phyloP scores from a whole-genome alignment of 2,888 invertebrate species.

The Acleris cristana region DNA sequence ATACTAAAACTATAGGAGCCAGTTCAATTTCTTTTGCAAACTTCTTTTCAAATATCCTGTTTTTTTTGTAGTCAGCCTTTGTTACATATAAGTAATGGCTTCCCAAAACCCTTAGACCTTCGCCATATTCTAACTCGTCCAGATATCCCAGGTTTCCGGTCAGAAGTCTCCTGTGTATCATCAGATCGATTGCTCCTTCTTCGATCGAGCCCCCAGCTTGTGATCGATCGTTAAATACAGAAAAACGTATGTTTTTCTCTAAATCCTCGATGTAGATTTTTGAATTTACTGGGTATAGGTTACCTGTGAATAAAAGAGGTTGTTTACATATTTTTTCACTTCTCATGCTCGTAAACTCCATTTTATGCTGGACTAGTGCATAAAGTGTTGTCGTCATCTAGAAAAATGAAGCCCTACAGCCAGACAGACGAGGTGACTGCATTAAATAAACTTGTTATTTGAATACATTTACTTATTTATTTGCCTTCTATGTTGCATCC shows the following conservation, averaged over 20 bases:
- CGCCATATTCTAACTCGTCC: constrained; percentile 53
- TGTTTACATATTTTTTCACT: no score
- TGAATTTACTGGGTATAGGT: constrained; percentile 96
- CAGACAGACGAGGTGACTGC: no score
- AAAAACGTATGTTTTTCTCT: constrained; percentile 71
- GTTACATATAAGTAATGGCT: constrained; percentile 63
- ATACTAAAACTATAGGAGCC: constrained; percentile 51
- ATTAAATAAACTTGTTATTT: no score
- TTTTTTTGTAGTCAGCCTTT: constrained; percentile 54
- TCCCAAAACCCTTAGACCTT: constrained; percentile 55
- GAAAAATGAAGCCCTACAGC: no score
- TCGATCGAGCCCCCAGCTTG: constrained; percentile 91
- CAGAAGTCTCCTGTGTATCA: constrained; percentile 92
- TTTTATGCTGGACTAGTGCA: no score
- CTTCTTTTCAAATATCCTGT: constrained; percentile 68
- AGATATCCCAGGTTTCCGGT: constrained; percentile 87
- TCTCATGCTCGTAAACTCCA: no score
- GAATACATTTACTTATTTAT: no score
- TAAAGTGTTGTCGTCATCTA: no score
- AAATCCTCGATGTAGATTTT: constrained; percentile 88
- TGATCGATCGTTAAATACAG: constrained; percentile 89
- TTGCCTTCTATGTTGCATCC: no score
- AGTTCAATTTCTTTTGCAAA: constrained; percentile 64
- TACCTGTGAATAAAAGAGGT: constrained; percentile 70
- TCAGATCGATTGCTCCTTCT: constrained; percentile 90